Percentiles rank a stretch among this genome's conserved stretches.
These are phyloP conservation scores for Bergia sp. DNA, from an alignment of 92 coral and sea anemone genomes.

Conservation along the genomic window DNA sequence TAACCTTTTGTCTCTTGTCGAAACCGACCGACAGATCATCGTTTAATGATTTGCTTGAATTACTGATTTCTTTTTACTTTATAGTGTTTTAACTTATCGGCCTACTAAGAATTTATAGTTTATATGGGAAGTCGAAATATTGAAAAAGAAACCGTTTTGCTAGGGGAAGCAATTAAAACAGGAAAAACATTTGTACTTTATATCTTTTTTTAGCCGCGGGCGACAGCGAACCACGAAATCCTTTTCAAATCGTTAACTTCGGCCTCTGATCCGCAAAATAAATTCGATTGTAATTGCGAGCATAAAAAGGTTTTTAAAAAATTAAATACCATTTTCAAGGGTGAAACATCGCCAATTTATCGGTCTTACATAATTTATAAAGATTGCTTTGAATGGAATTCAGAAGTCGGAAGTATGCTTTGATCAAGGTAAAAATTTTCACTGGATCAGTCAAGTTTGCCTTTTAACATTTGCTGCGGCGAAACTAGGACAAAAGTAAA, in stretches of 20 bases:
- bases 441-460: neutral
- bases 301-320: neutral
- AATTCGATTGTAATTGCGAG: neutral
- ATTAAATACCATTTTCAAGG: neutral
- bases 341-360: neutral
- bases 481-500: neutral
- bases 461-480: neutral
- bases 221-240: neutral
- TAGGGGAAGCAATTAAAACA: neutral
- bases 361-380: neutral
- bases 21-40: neutral
- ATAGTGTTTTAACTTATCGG: neutral
- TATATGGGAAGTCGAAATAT: no score
- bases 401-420: neutral
- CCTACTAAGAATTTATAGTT: neutral
- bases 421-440: neutral
- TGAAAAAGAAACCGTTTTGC: neutral
- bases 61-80: neutral
- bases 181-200: neutral
- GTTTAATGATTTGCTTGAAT: neutral
- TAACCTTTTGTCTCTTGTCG: neutral
- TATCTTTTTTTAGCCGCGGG: neutral
- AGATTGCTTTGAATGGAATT: neutral
- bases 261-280: neutral
- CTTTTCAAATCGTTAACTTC: neutral